Evolutionary conservation across 2,797 vertebrate species (phyloP), one percentile per base, ranked within the genome.

Genomic region (Agapornis canus): DNA sequence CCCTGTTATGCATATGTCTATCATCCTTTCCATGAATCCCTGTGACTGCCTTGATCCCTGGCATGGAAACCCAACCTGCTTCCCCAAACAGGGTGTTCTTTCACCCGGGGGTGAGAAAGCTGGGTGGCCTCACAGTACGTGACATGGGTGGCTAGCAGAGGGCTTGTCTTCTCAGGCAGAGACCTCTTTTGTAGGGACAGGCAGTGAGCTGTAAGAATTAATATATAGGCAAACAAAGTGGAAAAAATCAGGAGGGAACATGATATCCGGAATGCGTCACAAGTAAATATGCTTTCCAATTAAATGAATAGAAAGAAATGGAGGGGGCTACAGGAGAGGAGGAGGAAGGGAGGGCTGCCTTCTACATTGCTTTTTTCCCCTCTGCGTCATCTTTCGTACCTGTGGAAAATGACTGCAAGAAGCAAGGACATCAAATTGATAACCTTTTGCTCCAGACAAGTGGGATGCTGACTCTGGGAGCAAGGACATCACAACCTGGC

Each of bases 211-310:
- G 94, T 81, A 94, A 94, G 70, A 71, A 82, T 90, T 96, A 91
- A 94, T 95, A 87, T 56, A 70, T 70, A 77, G 71, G 72, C 82
- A 95, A 96, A 96, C 82, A 92, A 66, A 87, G 73, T 84, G 94
- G 84, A 94, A 95, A 76, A 43, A 52, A 91, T 84, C 95, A 91
- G 86, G 79, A 82, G 71, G 86, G 91, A 96, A 95, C 92, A 59
- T 71, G 92, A 96, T 95, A 89, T 61, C 90, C 57, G 43, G 85
- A 87, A 86, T 92, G 92, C 86, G 82, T 96, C 96, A 96, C 49
- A 65, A 92, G 90, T 82, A 95, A 96, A 89, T 90, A 93, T 45
- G 59, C 82, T 91, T 93, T 80, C 89, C 78, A 86, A 92, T 89
- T 93, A 90, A 91, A 82, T 47, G 72, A 76, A 60, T 51, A 82